phyloP scores from a whole-genome alignment of 2,888 invertebrate species.

The Ceramica pisi region DNA sequence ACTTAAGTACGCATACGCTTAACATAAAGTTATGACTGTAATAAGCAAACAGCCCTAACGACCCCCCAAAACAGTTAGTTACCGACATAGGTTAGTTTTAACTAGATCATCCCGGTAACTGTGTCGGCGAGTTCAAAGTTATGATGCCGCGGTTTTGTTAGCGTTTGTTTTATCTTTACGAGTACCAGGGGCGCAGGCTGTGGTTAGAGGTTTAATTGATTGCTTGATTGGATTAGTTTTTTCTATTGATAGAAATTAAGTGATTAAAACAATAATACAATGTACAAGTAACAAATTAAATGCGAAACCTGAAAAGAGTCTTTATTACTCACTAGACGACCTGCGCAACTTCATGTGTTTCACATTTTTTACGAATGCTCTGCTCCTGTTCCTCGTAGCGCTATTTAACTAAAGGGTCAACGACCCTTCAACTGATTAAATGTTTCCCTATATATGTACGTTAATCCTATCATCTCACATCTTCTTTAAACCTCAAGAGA shows the following conservation, averaged over 20 bases:
- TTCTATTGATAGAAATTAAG: background rate
- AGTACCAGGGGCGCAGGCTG: background rate
- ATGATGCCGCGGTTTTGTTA: conserved; percentile 64
- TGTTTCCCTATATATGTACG: background rate
- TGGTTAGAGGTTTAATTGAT: conserved; percentile 5
- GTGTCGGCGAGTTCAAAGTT: conserved; percentile 57
- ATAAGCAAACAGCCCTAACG: conserved; percentile 40
- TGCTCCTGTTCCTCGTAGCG: too few relatives aligned
- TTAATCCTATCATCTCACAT: background rate
- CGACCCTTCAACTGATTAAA: background rate
- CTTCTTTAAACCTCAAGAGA: conserved; percentile 3
- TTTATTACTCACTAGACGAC: too few relatives aligned
- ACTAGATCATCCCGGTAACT: conserved; percentile 71
- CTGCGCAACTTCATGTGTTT: too few relatives aligned
- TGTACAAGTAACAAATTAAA: too few relatives aligned
- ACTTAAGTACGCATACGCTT: conserved; percentile 1
- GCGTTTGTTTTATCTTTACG: conserved; percentile 60
- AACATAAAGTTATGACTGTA: conserved; percentile 31
- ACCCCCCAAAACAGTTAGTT: conserved; percentile 65
- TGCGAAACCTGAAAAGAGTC: too few relatives aligned
- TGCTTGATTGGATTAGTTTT: conserved; percentile 8
- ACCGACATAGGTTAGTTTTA: conserved; percentile 74
- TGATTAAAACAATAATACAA: too few relatives aligned
- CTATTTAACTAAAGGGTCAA: background rate
- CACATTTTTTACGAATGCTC: too few relatives aligned